These are phyloP conservation scores for Xyrichtys novacula DNA, from an alignment of 2,797 vertebrate species.

Conservation along the genomic window DNA sequence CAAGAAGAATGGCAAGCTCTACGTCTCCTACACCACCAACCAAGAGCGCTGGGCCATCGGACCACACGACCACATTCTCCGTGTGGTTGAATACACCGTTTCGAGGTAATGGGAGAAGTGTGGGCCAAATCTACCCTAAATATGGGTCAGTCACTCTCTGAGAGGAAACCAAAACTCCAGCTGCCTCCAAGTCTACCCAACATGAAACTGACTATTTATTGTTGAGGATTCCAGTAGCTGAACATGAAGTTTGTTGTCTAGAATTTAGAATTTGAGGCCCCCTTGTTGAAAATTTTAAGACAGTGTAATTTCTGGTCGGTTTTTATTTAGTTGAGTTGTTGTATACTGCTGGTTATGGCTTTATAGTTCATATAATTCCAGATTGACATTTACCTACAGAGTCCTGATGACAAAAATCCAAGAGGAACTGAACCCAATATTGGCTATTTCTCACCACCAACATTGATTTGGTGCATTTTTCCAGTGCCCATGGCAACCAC, in stretches of 20 bases:
- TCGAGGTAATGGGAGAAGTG: slow-evolving; percentile 85
- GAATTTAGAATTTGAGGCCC: not conserved
- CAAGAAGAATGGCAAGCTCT: slow-evolving; percentile 99
- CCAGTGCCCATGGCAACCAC: slow-evolving; percentile 20
- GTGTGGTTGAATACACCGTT: slow-evolving; percentile 98
- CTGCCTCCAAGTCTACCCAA: slow-evolving; percentile 9
- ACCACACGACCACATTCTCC: slow-evolving; percentile 98
- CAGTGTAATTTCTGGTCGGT: not conserved
- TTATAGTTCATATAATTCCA: not conserved
- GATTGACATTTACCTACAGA: too few species aligned
- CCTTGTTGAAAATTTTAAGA: not conserved
- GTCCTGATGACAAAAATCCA: slow-evolving; percentile 7
- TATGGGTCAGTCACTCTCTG: slow-evolving; percentile 23
- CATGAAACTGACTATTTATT: slow-evolving; percentile 14
- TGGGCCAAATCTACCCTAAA: slow-evolving; percentile 50
- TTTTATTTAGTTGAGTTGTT: not conserved
- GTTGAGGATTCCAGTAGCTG: not conserved
- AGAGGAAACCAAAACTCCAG: slow-evolving; percentile 33
- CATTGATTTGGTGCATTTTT: slow-evolving; percentile 19
- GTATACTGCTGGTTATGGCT: not conserved
- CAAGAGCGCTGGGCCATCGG: slow-evolving; percentile 99
- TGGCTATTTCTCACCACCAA: slow-evolving; percentile 7
- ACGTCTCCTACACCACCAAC: slow-evolving; percentile 99
- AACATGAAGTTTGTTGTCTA: not conserved
- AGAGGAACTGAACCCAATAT: slow-evolving; percentile 11